Evolutionary conservation across 2,888 invertebrate genomes (phyloP), one percentile per base, ranked within the genome.

Genomic region (Scaptomyza caliginosa): DNA sequence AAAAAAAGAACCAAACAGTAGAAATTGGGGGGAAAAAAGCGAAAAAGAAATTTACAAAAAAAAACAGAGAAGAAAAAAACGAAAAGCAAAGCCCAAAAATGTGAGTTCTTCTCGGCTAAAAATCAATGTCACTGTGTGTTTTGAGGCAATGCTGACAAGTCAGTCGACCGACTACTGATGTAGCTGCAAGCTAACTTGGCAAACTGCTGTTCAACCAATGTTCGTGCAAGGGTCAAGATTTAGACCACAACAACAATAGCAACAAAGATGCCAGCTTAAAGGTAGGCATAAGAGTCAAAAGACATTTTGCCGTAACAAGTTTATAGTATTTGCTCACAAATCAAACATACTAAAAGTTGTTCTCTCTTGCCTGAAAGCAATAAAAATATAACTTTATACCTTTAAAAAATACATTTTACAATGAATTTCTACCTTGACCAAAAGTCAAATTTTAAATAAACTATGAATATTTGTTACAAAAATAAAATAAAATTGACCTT

Each of bases 111-210:
- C 39, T 52, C 45, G 66, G 77, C 74, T 75, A 13, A 85, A 85
- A 81, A 82, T 81, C 80, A 85, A 81, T 81, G 86, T 81, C 79
- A 70, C 64, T 54, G 40, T 40, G 67, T 52, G 13, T 34, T 34
- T 39, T 42, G 49, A 50, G 45, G 28, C 54, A 30, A 32, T 45
- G 68, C 66, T 63, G 71, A 77, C 76, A 77, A 71, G 67, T 62
- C 30, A 30, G 45, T 28, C 59, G 34, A 67, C 34, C 72, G 38
- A 34, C 39, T 19, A 16, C 16, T 28, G 2, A 16, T 23, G 21
- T n/a, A 23, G 24, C 39, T 17, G n/a, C 32, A 26, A 19, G 17
- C 23, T 19, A 38, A 38, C 38, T 38, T 38, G 38, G 38, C 38
- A 19, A 38, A 32, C 30, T n/a, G 30, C 30, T 16, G 60, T 21